A percentile compares a stretch with the other conserved stretches of the same genome.
These are phyloP conservation scores for Musca domestica DNA, from an alignment of 1,140 invertebrate species.

Conservation along the genomic window DNA sequence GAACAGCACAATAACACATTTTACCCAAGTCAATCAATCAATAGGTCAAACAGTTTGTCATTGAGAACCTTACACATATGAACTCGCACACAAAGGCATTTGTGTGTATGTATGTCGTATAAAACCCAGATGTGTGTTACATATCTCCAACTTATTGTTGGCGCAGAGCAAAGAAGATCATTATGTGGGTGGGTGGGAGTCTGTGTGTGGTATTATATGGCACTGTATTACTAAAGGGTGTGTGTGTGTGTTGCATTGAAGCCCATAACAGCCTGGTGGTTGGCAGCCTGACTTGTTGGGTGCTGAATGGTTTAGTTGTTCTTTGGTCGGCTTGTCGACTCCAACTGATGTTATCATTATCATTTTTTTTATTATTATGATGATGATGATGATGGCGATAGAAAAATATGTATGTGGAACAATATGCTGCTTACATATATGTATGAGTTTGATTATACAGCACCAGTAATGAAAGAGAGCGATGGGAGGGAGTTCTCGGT, in stretches of 20 bases:
- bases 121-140: too few species aligned
- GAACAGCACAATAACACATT: too few species aligned
- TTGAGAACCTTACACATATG: not conserved
- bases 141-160: too few species aligned
- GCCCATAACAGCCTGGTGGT: not conserved
- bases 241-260: not conserved
- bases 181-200: not conserved
- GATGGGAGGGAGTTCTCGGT: too few species aligned
- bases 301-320: not conserved
- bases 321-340: constrained; percentile 4
- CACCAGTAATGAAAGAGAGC: too few species aligned
- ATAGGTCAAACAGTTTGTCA: constrained; percentile 20
- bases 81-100: not conserved
- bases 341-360: not conserved
- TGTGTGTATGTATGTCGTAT: not conserved
- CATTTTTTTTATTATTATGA: not conserved
- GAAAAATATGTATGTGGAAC: not conserved
- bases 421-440: not conserved
- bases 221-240: too few species aligned
- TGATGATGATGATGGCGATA: not conserved
- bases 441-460: too few species aligned
- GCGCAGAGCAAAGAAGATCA: not conserved
- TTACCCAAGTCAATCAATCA: constrained; percentile 15
- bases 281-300: not conserved
- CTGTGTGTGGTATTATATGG: too few species aligned